Evolutionary conservation across 2,888 invertebrate genomes (phyloP).

Genomic region (Neoaliturus tenellus): DNA sequence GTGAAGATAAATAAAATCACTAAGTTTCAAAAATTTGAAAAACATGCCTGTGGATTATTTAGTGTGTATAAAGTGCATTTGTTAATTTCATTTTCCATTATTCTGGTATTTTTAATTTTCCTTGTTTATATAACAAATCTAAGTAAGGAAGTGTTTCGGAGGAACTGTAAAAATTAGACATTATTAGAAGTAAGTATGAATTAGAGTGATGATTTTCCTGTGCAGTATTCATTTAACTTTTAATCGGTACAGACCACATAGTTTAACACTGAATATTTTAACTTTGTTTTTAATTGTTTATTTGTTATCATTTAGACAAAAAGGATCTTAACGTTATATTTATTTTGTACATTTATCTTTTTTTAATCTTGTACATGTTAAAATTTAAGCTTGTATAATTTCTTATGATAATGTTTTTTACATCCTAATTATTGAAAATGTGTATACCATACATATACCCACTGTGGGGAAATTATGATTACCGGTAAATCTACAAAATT

Average conservation of each 20-base stretch:
- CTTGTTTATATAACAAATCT: neutral
- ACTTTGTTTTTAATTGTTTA: neutral
- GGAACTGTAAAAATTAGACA: neutral
- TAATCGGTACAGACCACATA: no score
- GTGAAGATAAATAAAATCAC: neutral
- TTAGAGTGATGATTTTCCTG: neutral
- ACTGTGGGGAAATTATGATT: no score
- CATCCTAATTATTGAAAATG: no score
- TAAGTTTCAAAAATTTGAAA: neutral
- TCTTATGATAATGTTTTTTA: no score
- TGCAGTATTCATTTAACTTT: no score
- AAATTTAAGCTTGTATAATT: no score
- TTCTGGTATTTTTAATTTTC: neutral
- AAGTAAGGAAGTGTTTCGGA: neutral
- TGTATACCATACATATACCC: no score
- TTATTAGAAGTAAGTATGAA: neutral
- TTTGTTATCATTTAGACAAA: neutral
- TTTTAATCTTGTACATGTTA: no score
- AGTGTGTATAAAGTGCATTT: neutral
- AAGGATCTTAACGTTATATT: no score
- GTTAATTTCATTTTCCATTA: neutral
- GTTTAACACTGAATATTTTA: no score
- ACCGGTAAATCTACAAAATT: no score
- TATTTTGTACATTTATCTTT: no score
- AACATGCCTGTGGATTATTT: neutral